phyloP scores from a whole-genome alignment of 2,113 vertebrate genomes.

The Rhinopomastus cyanomelas region DNA sequence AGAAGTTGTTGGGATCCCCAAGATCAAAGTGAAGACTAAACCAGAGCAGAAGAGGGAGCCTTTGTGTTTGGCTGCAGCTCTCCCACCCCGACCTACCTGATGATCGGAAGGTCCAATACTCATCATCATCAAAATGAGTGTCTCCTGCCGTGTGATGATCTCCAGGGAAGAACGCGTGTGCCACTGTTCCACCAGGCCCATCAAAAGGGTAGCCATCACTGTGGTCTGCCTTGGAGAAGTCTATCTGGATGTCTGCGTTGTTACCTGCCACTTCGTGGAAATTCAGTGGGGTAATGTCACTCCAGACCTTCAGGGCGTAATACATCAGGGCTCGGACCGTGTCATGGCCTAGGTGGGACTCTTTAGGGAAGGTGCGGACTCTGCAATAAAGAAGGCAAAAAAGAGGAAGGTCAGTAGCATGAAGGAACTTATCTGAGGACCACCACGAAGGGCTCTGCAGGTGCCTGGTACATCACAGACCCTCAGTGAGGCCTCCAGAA shows the following conservation, averaged over 20 bases:
- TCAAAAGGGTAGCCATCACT: constrained; percentile 93
- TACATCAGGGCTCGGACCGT: constrained; percentile 94
- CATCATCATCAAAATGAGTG: constrained; percentile 93
- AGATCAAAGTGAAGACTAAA: background rate
- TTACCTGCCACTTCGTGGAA: constrained; percentile 95
- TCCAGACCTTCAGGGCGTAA: constrained; percentile 96
- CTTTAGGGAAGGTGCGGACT: constrained; percentile 90
- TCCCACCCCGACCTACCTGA: constrained; percentile 76
- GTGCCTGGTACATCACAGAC: background rate
- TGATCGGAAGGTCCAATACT: constrained; percentile 95
- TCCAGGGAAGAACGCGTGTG: constrained; percentile 93
- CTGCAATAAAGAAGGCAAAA: constrained; percentile 58
- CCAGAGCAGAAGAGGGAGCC: background rate
- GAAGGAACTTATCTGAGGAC: background rate
- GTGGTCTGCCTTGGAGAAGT: constrained; percentile 93
- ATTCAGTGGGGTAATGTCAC: constrained; percentile 91
- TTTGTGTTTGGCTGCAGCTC: background rate
- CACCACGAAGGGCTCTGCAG: background rate
- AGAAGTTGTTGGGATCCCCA: background rate
- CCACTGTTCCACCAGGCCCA: constrained; percentile 91
- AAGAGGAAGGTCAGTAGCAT: background rate
- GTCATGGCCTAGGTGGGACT: constrained; percentile 87
- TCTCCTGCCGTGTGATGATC: constrained; percentile 89
- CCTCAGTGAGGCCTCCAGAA: background rate
- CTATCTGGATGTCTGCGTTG: constrained; percentile 92